Conservation (phyloP, 92 coral and sea anemone genomes). For the Umimayanthus chanpuru region DNA sequence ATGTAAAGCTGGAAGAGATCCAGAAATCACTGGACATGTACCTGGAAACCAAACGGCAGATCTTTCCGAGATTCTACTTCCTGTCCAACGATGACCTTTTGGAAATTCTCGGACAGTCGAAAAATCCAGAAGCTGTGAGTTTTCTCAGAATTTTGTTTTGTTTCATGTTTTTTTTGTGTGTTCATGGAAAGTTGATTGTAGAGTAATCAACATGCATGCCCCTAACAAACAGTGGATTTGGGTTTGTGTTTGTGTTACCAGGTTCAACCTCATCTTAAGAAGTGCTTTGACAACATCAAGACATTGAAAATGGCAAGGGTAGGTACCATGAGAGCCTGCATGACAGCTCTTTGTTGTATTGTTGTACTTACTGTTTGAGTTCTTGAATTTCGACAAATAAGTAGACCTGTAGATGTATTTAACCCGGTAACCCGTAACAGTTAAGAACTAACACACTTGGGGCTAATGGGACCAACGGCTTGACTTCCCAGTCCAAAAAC, state of each 20-base stretch:
- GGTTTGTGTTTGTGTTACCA: slow-evolving; percentile 26
- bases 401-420: too few relatives aligned
- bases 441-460: neutral
- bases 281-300: slow-evolving; percentile 98
- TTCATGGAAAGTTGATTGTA: neutral
- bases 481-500: too few relatives aligned
- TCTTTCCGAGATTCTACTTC: slow-evolving; percentile 97
- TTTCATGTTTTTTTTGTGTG: neutral
- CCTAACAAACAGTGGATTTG: neutral
- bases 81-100: slow-evolving; percentile 95
- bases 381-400: neutral
- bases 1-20: slow-evolving; percentile 94
- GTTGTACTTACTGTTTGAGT: neutral
- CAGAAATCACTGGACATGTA: slow-evolving; percentile 99
- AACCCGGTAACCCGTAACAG: neutral
- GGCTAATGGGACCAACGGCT: too few relatives aligned
- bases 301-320: slow-evolving; percentile 99
- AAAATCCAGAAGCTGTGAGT: slow-evolving; percentile 99
- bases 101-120: slow-evolving; percentile 99
- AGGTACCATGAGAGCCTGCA: neutral
- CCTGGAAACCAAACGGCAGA: slow-evolving; percentile 96
- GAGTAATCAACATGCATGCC: neutral
- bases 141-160: neutral
- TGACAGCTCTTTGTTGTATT: neutral
- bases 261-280: slow-evolving; percentile 99